Percentiles rank a stretch among this genome's conserved stretches.
These are phyloP conservation scores for Pelecanus crispus DNA, from an alignment of 2,113 vertebrate species.

Conservation along the genomic window DNA sequence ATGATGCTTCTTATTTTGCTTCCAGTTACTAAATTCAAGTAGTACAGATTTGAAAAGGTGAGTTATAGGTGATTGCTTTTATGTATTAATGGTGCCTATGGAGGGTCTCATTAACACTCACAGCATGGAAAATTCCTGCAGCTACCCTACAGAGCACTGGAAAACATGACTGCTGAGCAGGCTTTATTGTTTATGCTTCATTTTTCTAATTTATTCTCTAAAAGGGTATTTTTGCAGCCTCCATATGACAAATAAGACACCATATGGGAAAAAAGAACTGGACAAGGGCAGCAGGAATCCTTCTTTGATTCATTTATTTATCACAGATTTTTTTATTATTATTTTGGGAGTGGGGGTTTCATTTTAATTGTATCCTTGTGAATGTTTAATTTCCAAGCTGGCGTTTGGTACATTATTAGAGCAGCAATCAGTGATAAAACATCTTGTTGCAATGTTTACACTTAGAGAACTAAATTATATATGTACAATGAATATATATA, in stretches of 20 bases:
- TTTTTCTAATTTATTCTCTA: constrained; percentile 61
- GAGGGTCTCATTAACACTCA: constrained; percentile 66
- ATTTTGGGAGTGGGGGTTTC: neutral
- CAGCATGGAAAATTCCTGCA: constrained; percentile 63
- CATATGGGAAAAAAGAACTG: constrained; percentile 51
- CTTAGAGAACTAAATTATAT: constrained; percentile 2
- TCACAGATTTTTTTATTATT: neutral
- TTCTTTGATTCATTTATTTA: constrained; percentile 28
- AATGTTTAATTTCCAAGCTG: constrained; percentile 40
- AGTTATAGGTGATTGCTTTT: constrained; percentile 65
- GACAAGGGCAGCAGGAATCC: constrained; percentile 43
- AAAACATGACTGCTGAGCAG: constrained; percentile 49
- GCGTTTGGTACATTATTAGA: neutral
- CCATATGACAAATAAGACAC: constrained; percentile 52
- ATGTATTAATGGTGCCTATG: constrained; percentile 47
- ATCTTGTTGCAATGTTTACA: neutral
- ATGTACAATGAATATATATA: neutral
- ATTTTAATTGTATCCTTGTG: constrained; percentile 23
- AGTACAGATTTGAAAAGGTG: constrained; percentile 39
- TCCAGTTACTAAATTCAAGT: constrained; percentile 15
- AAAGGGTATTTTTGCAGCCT: constrained; percentile 37
- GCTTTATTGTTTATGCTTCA: constrained; percentile 60
- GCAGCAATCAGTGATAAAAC: neutral
- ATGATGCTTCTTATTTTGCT: constrained; percentile 21
- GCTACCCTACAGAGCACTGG: constrained; percentile 48